A percentile compares a stretch with the other conserved stretches of the same genome.
Evolutionary conservation across 2,113 vertebrate species (phyloP).

Genomic region (Panthera uncia): DNA sequence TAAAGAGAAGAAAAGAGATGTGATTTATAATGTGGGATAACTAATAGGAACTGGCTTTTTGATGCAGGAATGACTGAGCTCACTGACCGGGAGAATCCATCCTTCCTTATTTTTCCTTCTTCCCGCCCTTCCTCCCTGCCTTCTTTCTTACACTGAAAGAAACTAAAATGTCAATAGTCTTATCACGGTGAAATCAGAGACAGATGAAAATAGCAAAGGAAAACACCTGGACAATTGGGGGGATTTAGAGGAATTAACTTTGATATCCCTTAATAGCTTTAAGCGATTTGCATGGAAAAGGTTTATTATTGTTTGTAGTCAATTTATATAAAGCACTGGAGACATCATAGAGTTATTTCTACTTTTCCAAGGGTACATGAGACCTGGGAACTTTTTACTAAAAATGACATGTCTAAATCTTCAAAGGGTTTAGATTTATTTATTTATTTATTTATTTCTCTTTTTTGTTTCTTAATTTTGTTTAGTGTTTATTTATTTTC

Average conservation of each 20-base stretch:
- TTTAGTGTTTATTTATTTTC: too few relatives aligned
- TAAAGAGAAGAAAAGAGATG: not conserved
- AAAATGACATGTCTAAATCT: not conserved
- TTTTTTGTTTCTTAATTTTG: too few relatives aligned
- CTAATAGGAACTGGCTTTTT: not conserved
- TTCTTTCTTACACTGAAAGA: not conserved
- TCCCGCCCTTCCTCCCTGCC: not conserved
- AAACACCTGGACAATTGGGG: not conserved
- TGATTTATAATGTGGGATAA: not conserved
- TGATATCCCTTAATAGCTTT: not conserved
- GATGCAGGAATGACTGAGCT: not conserved
- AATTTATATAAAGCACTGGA: not conserved
- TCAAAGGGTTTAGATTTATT: not conserved
- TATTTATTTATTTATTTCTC: too few relatives aligned
- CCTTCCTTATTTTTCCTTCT: not conserved
- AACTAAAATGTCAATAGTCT: not conserved
- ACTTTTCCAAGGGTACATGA: not conserved
- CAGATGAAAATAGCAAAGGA: constrained; percentile 10
- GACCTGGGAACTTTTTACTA: not conserved
- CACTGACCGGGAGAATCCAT: not conserved
- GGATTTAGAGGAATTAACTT: not conserved
- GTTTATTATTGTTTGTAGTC: not conserved
- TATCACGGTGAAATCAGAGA: constrained; percentile 37
- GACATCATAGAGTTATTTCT: not conserved
- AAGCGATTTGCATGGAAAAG: not conserved